These are phyloP conservation scores for Trinorchestia longiramus DNA, from an alignment of 1,140 invertebrate species.

Conservation along the genomic window DNA sequence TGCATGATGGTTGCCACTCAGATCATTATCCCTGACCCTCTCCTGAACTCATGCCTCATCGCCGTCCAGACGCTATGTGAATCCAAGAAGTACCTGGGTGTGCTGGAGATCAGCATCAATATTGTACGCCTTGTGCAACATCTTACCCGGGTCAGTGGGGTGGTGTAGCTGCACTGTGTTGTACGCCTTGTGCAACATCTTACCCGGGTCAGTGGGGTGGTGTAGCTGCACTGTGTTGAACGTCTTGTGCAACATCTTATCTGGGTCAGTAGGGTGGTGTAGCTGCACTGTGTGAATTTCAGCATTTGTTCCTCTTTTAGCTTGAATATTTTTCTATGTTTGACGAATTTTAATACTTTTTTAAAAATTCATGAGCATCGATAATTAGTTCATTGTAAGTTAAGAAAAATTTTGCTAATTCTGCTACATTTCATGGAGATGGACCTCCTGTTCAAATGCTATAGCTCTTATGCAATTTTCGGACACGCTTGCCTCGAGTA, in stretches of 20 bases:
- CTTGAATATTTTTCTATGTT: not conserved
- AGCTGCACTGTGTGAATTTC: not conserved
- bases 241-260: not conserved
- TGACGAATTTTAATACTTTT: not conserved
- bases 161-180: not conserved
- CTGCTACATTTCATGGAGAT: too few species aligned
- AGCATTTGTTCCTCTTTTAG: not conserved
- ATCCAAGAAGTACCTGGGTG: not conserved
- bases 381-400: not conserved
- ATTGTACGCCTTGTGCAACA: not conserved
- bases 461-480: too few species aligned
- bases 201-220: not conserved
- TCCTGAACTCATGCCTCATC: not conserved
- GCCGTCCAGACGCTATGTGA: not conserved
- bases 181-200: not conserved
- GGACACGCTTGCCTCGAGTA: too few species aligned
- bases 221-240: not conserved
- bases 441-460: too few species aligned
- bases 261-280: not conserved
- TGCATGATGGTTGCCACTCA: not conserved
- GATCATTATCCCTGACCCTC: not conserved
- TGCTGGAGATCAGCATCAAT: not conserved
- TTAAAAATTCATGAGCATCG: not conserved
- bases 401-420: not conserved
- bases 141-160: not conserved